Base-by-base conservation (phyloP, 2,797 vertebrate genomes). In the Pygocentrus nattereri region DNA sequence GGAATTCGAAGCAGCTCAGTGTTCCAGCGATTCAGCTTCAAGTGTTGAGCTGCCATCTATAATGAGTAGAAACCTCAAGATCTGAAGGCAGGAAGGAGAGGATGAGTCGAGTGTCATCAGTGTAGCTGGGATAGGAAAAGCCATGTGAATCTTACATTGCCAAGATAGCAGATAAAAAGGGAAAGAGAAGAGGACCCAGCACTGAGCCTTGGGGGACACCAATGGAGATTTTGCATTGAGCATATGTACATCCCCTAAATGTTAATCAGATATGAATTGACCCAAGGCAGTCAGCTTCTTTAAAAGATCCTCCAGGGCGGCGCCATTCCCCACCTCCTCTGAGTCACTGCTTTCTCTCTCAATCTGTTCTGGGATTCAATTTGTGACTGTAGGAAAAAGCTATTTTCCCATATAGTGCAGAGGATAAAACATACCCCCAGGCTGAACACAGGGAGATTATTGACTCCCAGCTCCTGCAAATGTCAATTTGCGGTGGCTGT, bases 391-490 rank as follows among this genome's bases (percentile, higher is more conserved):
- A 25, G 77, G 21, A 49, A 74, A 81, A 83, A 69, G 50, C 41
- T 21, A 56, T 83, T 77, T 75, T 70, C 79, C 23, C 81, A 23
- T 52, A 31, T 56, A 54, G 76, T 54, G 21, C 15, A 27, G 81
- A 78, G 73, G 79, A 76, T 85, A 86, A 85, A 84, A 82, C 76
- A 78, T 82, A 83, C 71, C 88, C 85, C 78, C 87, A 86, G 90
- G 89, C 89, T 86, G 83, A 64, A 84, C 86, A 82, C 16, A 71
- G 61, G 77, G 76, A 82, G 76, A 80, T 88, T 84, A 85, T 82
- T 88, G 87, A 88, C 88, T 80, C 61, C 10, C 59, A 65, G 74
- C 83, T 76, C 65, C 30, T 67, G 65, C 77, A 71, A 69, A 44
- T 80, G 82, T 82, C 80, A 79, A 38, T 74, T 81, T 75, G 79